phyloP scores from a whole-genome alignment of 2,888 invertebrate genomes.

The Mylabris sibirica region DNA sequence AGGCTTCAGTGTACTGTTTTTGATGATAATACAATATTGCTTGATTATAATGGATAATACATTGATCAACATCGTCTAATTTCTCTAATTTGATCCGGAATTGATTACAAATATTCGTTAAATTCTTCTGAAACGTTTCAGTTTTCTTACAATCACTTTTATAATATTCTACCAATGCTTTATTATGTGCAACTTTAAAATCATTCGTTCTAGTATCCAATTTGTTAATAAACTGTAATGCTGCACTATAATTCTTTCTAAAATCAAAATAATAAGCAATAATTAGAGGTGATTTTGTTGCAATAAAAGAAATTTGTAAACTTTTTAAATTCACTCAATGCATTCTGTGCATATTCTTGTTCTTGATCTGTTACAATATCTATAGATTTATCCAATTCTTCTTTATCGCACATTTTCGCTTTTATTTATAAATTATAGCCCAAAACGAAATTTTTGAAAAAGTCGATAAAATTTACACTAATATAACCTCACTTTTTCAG shows the following conservation, averaged over 20 bases:
- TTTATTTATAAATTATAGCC: not conserved
- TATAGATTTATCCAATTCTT: slow-evolving; percentile 52
- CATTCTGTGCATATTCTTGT: slow-evolving; percentile 56
- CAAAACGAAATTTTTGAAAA: not conserved
- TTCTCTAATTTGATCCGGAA: slow-evolving; percentile 61
- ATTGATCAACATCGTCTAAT: slow-evolving; percentile 72
- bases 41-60: slow-evolving; percentile 78
- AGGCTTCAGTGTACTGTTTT: slow-evolving; percentile 76
- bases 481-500: not conserved
- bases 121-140: slow-evolving; percentile 73
- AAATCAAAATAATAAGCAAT: slow-evolving; percentile 34
- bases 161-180: slow-evolving; percentile 83
- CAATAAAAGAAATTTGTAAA: slow-evolving; percentile 39
- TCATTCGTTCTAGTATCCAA: slow-evolving; percentile 72
- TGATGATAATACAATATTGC: slow-evolving; percentile 80
- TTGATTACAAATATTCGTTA: slow-evolving; percentile 68
- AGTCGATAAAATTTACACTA: not conserved
- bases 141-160: slow-evolving; percentile 76
- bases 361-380: slow-evolving; percentile 57
- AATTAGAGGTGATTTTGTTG: not conserved
- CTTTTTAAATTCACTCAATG: slow-evolving; percentile 59
- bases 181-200: slow-evolving; percentile 82
- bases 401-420: slow-evolving; percentile 50
- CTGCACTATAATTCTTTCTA: slow-evolving; percentile 68
- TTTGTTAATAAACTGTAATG: slow-evolving; percentile 70